Evolutionary conservation across 2,113 vertebrate species (phyloP), one percentile per base, ranked within the genome.

Genomic region (Aleadryas rufinucha): DNA sequence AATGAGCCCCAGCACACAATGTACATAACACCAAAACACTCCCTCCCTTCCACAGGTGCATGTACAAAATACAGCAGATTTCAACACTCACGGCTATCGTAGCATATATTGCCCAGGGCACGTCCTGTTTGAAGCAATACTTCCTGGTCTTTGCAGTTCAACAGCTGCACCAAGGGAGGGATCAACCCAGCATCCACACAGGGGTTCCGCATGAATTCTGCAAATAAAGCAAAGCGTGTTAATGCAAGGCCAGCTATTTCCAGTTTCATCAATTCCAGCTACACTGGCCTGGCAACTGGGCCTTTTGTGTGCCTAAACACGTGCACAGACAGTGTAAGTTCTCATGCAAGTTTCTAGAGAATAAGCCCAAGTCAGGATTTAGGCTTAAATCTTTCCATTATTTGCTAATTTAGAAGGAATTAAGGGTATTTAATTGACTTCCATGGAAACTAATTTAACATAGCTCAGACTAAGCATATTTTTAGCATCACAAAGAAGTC

Each of bases 101-200:
- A 99, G 95, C 99, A 99, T 98, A 99, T 99, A 98, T 99, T 99
- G 95, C 99, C 99, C 74, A 99, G 98, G 65, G 99, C 99, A 68
- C 99, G 98, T 96, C 99, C 99, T 0, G 99, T 99, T 97, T 99
- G 99, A 89, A 99, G 99, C 87, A 99, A 96, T 44, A 99, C 98
- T 97, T 99, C 99, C 97, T 99, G 99, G 97, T 99, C 99, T 94
- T 98, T 98, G 97, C 98, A 99, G 97, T 98, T 98, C 39, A 99
- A 89, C 95, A 99, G 99, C 96, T 99, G 98, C 68, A 99, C 98
- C 95, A 99, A 97, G 28, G 99, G 99, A 87, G 99, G 98, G 96
- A 99, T 99, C 96, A 99, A 97, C 21, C 99, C 99, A 6, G 99
- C 99, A 63, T 99, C 99, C 71, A 99, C 99, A 93, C 99, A 99